Conservation (phyloP, 2,113 vertebrate species). For the Rynchops niger region DNA sequence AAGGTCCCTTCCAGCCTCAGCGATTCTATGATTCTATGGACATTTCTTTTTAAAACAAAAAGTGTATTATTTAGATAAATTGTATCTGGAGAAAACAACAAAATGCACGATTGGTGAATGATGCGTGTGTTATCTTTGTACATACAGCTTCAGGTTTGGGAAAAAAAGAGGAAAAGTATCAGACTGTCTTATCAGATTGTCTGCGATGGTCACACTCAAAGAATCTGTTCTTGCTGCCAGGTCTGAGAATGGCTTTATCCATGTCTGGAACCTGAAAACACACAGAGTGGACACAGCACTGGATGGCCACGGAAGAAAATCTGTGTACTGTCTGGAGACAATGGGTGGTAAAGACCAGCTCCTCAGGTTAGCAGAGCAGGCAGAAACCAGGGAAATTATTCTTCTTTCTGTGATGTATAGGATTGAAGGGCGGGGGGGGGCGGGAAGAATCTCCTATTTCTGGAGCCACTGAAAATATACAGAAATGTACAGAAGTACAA, state of each 20-base stretch:
- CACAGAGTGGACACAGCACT: conserved; percentile 74
- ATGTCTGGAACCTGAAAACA: conserved; percentile 89
- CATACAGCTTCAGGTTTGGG: not conserved
- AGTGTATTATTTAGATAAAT: not conserved
- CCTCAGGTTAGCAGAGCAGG: conserved; percentile 80
- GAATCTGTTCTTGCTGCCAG: conserved; percentile 65
- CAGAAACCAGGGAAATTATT: not conserved
- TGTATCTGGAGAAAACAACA: not conserved
- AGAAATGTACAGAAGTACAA: not conserved
- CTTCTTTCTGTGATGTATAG: not conserved
- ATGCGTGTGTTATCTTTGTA: not conserved
- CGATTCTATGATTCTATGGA: no score
- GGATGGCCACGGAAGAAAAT: conserved; percentile 84
- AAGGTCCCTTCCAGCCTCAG: no score
- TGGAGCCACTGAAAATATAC: not conserved
- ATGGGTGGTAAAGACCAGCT: conserved; percentile 71
- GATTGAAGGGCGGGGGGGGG: not conserved
- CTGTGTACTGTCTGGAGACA: conserved; percentile 82
- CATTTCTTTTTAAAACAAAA: not conserved
- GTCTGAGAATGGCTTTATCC: conserved; percentile 83
- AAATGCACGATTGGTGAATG: not conserved
- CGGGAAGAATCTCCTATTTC: not conserved
- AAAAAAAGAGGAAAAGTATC: not conserved
- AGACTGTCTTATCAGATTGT: not conserved
- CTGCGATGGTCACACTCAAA: not conserved